phyloP scores from a whole-genome alignment of 2,888 invertebrate genomes.

The Eristalis intricaria region DNA sequence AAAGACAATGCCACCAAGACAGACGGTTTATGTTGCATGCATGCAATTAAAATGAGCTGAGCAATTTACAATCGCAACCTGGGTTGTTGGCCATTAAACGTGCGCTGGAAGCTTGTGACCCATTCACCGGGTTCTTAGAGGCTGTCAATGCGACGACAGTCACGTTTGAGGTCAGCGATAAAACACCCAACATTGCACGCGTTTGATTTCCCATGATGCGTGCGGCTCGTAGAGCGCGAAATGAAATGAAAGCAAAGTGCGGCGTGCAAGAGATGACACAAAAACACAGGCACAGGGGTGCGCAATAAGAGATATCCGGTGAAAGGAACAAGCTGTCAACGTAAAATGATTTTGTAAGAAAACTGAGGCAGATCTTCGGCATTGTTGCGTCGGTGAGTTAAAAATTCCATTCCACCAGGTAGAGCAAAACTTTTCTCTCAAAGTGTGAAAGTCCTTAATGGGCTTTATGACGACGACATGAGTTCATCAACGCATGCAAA shows the following conservation, averaged over 20 bases:
- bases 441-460: too few species aligned
- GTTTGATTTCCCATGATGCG: background rate
- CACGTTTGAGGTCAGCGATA: conserved; percentile 48
- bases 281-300: background rate
- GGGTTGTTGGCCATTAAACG: background rate
- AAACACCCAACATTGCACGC: background rate
- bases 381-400: too few species aligned
- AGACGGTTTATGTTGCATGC: background rate
- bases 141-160: background rate
- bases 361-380: too few species aligned
- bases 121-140: background rate
- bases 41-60: background rate
- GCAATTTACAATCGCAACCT: background rate
- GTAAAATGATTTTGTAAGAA: background rate
- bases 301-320: background rate
- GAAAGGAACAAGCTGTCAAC: background rate
- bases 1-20: background rate
- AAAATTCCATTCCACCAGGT: too few species aligned
- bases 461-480: too few species aligned
- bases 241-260: background rate
- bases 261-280: background rate
- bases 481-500: too few species aligned
- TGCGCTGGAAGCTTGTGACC: background rate
- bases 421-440: too few species aligned
- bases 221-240: background rate